A percentile compares a stretch with the other conserved stretches of the same genome.
Evolutionary conservation across 2,113 vertebrate genomes (phyloP).

Genomic region (Sakesphorus luctuosus): DNA sequence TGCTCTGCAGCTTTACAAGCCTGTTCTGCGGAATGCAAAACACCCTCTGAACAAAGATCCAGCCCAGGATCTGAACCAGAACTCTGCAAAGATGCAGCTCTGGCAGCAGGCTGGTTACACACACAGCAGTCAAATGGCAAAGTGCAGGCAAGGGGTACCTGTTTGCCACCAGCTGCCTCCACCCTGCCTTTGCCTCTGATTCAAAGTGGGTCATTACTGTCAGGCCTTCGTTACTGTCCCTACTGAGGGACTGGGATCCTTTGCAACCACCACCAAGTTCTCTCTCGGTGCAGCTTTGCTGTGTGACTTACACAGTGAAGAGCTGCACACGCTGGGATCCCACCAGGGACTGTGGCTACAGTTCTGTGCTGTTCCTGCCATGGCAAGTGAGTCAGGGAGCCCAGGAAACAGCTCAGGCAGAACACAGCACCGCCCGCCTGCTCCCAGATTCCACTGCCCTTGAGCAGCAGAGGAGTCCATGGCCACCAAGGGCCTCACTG

Average conservation of each 20-base stretch:
- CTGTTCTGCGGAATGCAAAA: background rate
- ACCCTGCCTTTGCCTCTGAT: background rate
- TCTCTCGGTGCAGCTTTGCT: background rate
- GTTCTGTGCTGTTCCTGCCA: background rate
- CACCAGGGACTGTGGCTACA: background rate
- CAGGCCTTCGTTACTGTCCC: background rate
- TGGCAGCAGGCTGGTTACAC: background rate
- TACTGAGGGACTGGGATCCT: background rate
- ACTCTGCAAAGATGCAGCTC: background rate
- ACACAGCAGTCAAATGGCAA: background rate
- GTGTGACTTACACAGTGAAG: background rate
- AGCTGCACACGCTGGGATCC: background rate
- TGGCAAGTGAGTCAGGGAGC: background rate
- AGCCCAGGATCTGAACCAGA: background rate
- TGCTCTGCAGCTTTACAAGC: background rate
- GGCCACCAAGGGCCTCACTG: background rate
- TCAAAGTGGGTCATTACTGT: background rate
- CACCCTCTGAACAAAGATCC: background rate
- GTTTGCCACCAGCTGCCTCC: background rate
- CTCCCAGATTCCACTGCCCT: background rate
- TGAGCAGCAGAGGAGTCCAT: background rate
- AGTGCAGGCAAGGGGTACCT: background rate
- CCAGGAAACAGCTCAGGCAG: slow-evolving; percentile 6
- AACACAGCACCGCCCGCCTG: background rate
- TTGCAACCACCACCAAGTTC: background rate